Base-by-base conservation (phyloP, 2,888 invertebrate species). In the Deroplatys truncata region DNA sequence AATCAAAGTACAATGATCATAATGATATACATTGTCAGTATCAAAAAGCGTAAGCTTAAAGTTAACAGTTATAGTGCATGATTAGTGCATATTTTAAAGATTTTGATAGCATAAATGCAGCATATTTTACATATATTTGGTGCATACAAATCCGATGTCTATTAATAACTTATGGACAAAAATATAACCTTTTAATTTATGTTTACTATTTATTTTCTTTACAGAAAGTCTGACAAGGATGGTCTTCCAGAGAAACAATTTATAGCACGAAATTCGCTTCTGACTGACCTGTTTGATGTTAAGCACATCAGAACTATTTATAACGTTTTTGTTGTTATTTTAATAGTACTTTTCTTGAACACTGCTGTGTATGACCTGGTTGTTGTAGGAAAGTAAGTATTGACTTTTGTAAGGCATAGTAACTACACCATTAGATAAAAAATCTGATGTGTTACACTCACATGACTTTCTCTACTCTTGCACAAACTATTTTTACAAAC, bases 301-400 rank as follows among this genome's bases (percentile, higher is more conserved):
- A 95, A 96, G 88, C 98, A 98, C 93, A 96, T 98, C 92, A 95
- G 95, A 92, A 97, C 98, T 5, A 96, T 98, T 91, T 97, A 98
- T 93, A 97, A 98, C 93, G 96, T 98, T 91, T 98, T 98, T 93
- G 95, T 97, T 86, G 97, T 96, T 28, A 96, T 97, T 91, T 94
- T 98, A 82, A 94, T 97, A 88, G 94, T 96, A 82, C 94, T 98
- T 91, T 95, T 97, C 88, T 93, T 97, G 89, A 96, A 98, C 92
- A 97, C 97, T 10, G 94, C 96, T 29, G 94, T 96, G 20, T 95
- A 96, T 92, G 98, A 98, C 92, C 95, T 97, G 92, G 94, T 97
- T 89, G 96, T 96, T 91, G 95, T 95, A 91, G 97, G 97, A 93
- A 95, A 95, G 98, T 97, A 94, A 96, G 96, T 94, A 88, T n/a